Conservation (phyloP, 2,888 invertebrate genomes). For the Ligdia adustata region DNA sequence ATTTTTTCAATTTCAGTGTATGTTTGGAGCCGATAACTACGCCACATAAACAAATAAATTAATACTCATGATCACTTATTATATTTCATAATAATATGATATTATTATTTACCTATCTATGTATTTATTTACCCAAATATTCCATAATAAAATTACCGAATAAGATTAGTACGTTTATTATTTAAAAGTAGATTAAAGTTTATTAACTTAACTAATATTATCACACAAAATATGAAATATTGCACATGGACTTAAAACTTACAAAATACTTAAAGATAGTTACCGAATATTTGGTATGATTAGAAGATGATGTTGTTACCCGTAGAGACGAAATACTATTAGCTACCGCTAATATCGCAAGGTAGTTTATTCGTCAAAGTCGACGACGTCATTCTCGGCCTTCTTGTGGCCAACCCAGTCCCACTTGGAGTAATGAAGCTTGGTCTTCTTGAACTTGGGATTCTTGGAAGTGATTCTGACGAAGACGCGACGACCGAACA, state of each 20-base stretch:
- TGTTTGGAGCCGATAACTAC: conserved; percentile 78
- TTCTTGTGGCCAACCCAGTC: conserved; percentile 85
- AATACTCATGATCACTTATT: conserved; percentile 15
- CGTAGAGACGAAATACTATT: conserved; percentile 15
- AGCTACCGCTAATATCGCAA: background rate
- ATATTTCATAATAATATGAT: background rate
- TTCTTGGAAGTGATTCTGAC: conserved; percentile 84
- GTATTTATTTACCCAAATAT: conserved; percentile 37
- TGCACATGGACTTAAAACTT: conserved; percentile 64
- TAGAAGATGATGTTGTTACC: conserved; percentile 30
- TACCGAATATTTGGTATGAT: conserved; percentile 32
- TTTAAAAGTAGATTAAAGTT: conserved; percentile 39
- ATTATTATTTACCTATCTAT: conserved; percentile 31
- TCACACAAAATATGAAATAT: conserved; percentile 54
- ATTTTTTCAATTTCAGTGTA: conserved; percentile 68
- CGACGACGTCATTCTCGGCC: conserved; percentile 73
- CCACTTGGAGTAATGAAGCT: conserved; percentile 85
- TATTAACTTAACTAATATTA: conserved; percentile 18
- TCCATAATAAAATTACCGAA: conserved; percentile 45
- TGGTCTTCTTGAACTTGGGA: conserved; percentile 83
- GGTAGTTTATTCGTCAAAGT: conserved; percentile 68
- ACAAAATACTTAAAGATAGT: conserved; percentile 26
- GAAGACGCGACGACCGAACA: conserved; percentile 88
- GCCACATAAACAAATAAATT: conserved; percentile 43
- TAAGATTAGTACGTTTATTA: conserved; percentile 39